Conservation (phyloP, 2,113 vertebrate species). For the Prionailurus bengalensis region DNA sequence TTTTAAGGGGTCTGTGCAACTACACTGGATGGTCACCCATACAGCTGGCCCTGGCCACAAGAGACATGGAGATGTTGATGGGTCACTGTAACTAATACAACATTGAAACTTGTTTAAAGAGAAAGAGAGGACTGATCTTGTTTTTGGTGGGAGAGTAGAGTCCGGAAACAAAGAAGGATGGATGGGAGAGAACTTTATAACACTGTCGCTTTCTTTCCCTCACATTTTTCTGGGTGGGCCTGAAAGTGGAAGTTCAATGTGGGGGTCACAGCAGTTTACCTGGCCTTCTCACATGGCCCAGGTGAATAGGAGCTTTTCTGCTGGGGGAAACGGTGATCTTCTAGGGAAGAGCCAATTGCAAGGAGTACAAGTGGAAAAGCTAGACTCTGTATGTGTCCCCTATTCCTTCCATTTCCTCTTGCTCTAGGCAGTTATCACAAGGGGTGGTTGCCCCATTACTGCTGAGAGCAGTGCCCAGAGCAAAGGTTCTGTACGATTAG, state of each 20-base stretch:
- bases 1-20: not conserved
- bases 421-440: not conserved
- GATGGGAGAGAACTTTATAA: not conserved
- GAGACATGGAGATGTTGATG: not conserved
- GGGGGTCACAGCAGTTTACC: not conserved
- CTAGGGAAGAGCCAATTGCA: not conserved
- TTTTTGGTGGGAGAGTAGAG: not conserved
- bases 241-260: not conserved
- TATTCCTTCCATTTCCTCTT: not conserved
- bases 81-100: not conserved
- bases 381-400: not conserved
- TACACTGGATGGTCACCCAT: not conserved
- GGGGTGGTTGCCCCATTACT: not conserved
- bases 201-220: not conserved
- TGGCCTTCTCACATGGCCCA: not conserved
- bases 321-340: not conserved
- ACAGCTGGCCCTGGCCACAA: not conserved
- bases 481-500: not conserved
- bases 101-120: not conserved
- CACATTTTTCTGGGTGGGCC: not conserved
- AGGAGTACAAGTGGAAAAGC: not conserved
- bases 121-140: not conserved
- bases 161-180: not conserved
- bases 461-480: not conserved
- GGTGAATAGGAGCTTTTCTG: not conserved